Base-by-base conservation (phyloP, 1,140 invertebrate species). In the Metaphire vulgaris region DNA sequence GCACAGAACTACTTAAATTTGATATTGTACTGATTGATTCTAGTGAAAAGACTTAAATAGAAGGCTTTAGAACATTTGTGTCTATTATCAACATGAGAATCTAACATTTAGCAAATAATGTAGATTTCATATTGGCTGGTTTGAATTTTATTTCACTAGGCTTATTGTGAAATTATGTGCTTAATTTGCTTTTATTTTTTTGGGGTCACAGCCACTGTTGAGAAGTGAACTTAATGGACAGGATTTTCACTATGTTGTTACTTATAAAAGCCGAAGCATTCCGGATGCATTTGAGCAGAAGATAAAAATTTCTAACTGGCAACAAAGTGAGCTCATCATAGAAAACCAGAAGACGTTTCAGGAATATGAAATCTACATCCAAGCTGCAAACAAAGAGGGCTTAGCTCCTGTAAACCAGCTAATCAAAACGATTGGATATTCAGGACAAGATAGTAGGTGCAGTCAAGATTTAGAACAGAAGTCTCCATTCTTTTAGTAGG, bases 401-500 rank as follows among this genome's bases (percentile, higher is more conserved):
- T 31, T 32, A 2, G 33, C 67, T 28, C 28, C 26, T 28, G 41
- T 12, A 21, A 56, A 56, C 21, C 41, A 12, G 21, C 41, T 56
- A 6, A 56, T 6, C 6, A 56, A 21, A 56, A 75, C 34, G 69
- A 75, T 21, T 14, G 77, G 67, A 14, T 71, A 70, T 66, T 78
- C 77, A 1, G 69, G 77, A 30, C 64, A 78, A 72, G 77, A 74
- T 33, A 41, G 77, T 78, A 65, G 33, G 77, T 78, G n/a, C n/a
- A n/a, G n/a, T n/a, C n/a, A n/a, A n/a, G n/a, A n/a, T n/a, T n/a
- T n/a, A n/a, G n/a, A n/a, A n/a, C n/a, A n/a, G n/a, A n/a, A n/a
- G n/a, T n/a, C n/a, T n/a, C n/a, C n/a, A n/a, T n/a, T n/a, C n/a
- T n/a, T n/a, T n/a, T n/a, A n/a, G n/a, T n/a, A n/a, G n/a, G n/a